phyloP scores from a whole-genome alignment of 2,113 vertebrate genomes.

The Spilogale gracilis region DNA sequence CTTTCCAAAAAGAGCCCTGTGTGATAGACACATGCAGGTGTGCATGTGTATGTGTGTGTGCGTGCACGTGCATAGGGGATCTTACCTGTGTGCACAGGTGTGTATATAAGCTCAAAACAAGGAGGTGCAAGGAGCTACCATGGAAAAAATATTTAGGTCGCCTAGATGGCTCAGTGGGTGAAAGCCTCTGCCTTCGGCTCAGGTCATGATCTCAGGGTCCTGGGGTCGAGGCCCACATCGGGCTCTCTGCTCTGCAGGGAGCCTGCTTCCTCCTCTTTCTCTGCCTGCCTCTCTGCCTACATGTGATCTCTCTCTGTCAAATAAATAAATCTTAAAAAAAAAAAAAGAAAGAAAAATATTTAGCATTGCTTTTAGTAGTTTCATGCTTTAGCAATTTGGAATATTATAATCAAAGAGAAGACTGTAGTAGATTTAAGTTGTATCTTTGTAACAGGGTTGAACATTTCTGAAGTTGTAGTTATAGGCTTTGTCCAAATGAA shows the following conservation, averaged over 20 bases:
- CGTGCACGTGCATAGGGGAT: neutral
- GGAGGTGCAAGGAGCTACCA: neutral
- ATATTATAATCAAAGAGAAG: conserved; percentile 28
- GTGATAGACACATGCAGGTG: neutral
- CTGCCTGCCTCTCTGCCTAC: too few species aligned
- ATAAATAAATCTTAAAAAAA: too few species aligned
- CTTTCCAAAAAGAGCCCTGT: neutral
- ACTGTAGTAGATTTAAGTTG: neutral
- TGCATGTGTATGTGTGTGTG: rapidly evolving
- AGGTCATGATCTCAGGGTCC: too few species aligned
- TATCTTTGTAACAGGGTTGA: neutral
- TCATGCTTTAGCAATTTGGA: neutral
- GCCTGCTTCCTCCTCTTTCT: too few species aligned
- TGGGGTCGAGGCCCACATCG: too few species aligned
- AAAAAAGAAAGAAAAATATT: neutral
- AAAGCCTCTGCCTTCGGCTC: too few species aligned
- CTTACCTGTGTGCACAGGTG: neutral
- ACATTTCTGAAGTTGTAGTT: conserved; percentile 16
- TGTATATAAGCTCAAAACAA: neutral
- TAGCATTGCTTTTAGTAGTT: conserved; percentile 25
- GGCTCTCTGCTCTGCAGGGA: too few species aligned
- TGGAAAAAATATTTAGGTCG: neutral
- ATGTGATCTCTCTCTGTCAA: too few species aligned
- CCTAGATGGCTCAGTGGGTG: too few species aligned
- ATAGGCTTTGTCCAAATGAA: conserved; percentile 32